Conservation (phyloP, 2,797 vertebrate genomes). For the Spizella passerina region DNA sequence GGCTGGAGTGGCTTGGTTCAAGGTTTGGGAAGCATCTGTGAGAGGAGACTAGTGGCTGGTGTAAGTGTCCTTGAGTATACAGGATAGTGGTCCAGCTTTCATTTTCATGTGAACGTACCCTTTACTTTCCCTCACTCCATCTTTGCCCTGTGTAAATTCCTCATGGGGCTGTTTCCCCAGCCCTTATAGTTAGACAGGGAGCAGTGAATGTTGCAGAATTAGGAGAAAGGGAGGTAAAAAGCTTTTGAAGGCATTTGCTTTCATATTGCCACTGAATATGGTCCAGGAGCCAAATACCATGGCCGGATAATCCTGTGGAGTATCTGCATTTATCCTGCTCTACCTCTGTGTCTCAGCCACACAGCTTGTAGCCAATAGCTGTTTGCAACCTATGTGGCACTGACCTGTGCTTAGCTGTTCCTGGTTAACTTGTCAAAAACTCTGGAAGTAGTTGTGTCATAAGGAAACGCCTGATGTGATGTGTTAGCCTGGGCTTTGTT, state of each 20-base stretch:
- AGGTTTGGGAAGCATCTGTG: neutral
- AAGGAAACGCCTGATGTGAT: neutral
- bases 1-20: neutral
- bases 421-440: constrained; percentile 20
- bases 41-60: neutral
- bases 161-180: fast-evolving
- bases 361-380: neutral
- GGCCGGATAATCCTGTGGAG: neutral
- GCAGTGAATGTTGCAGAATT: neutral
- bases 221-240: neutral
- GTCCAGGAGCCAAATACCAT: neutral
- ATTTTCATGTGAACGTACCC: neutral
- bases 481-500: neutral
- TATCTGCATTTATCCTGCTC: neutral
- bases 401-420: neutral
- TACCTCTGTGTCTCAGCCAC: neutral
- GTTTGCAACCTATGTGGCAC: constrained; percentile 5
- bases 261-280: neutral
- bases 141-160: neutral
- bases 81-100: neutral
- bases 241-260: neutral
- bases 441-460: neutral
- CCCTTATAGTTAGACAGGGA: neutral
- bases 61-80: neutral
- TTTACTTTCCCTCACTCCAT: neutral